Conservation (phyloP, 2,888 invertebrate genomes). For the Drosophila trichaetosa region DNA sequence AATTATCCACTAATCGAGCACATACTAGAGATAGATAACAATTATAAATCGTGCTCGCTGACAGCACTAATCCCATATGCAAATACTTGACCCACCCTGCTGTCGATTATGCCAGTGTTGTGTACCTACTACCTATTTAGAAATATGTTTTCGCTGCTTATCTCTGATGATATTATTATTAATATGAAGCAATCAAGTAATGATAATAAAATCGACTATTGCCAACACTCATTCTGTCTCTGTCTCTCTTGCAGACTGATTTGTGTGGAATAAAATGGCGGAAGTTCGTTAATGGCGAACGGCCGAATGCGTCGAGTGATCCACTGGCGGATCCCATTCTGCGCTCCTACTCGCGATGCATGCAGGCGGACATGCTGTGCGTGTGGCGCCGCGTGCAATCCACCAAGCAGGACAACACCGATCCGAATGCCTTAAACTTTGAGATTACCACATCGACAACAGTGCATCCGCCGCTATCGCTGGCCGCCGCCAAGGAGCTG, state of each 20-base stretch:
- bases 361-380: conserved; percentile 97
- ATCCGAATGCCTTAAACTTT: conserved; percentile 86
- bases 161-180: conserved; percentile 28
- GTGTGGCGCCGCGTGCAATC: conserved; percentile 97
- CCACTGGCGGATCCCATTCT: conserved; percentile 96
- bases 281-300: conserved; percentile 93
- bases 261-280: conserved; percentile 99
- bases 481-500: conserved; percentile 96
- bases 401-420: conserved; percentile 86
- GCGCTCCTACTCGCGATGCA: conserved; percentile 95
- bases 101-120: conserved; percentile 18
- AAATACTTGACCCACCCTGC: conserved; percentile 9
- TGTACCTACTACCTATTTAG: conserved; percentile 18
- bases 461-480: conserved; percentile 91
- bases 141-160: conserved; percentile 32
- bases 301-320: conserved; percentile 86
- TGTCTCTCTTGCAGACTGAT: conserved; percentile 92
- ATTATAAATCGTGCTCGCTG: background rate
- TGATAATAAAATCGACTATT: conserved; percentile 21
- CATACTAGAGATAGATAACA: background rate
- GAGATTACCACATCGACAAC: conserved; percentile 85
- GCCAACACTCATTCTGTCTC: conserved; percentile 1
- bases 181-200: conserved; percentile 31
- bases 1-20: background rate
- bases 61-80: conserved; percentile 2